Evolutionary conservation across 1,140 invertebrate genomes (phyloP), one percentile per base, ranked within the genome.

Genomic region (Argopecten irradians): DNA sequence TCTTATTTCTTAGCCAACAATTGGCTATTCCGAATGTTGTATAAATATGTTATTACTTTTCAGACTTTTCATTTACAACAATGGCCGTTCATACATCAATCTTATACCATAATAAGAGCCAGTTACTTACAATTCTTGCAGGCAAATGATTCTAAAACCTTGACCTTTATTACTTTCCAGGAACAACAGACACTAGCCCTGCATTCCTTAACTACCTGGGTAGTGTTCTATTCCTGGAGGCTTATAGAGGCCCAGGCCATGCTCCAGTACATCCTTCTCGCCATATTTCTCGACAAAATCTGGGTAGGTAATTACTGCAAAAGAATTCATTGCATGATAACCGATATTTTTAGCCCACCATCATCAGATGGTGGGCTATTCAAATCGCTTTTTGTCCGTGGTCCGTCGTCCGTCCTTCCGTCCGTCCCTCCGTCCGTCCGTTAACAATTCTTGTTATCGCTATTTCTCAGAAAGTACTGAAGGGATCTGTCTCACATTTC

Each of bases 271-370:
- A 93, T 98, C 19, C 96, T 98, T 9, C 94, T 98, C 34, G 96
- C 97, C 33, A 97, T 98, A 89, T 97, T 98, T 94, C 96, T 97
- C 92, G 97, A 98, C 96, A 97, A 97, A 87, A 86, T 92, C n/a
- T 92, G 91, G 92, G 92, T 92, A 88, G 83, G 92, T 89, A n/a
- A 1, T n/a, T n/a, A 46, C 55, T 16, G 11, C n/a, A 71, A n/a
- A 14, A n/a, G 46, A 55, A n/a, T 55, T 35, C 39, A 11, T 13
- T 85, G 13, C 39, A 3, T 82, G 28, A 87, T n/a, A n/a, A n/a
- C n/a, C n/a, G n/a, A n/a, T n/a, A n/a, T n/a, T n/a, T n/a, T n/a
- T n/a, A n/a, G n/a, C n/a, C n/a, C n/a, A n/a, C n/a, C n/a, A n/a
- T n/a, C n/a, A n/a, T n/a, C n/a, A n/a, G n/a, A n/a, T n/a, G n/a